A percentile compares a stretch with the other conserved stretches of the same genome.
phyloP scores from a whole-genome alignment of 2,888 invertebrate species.

The Thecocarcelia acutangulata region DNA sequence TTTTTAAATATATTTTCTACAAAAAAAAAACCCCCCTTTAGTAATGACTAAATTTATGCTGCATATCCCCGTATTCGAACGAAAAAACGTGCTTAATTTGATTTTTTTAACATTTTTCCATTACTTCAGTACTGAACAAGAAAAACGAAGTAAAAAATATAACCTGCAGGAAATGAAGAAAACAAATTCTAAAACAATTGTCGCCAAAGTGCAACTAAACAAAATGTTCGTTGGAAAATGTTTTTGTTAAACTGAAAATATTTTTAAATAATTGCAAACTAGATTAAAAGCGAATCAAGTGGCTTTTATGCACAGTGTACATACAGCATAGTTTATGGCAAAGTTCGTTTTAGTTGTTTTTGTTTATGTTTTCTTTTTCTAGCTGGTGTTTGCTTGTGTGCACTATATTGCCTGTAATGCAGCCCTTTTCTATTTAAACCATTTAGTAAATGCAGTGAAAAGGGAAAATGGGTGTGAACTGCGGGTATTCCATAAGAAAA shows the following conservation, averaged over 20 bases:
- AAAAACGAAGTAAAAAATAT: neutral
- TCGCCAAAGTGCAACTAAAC: slow-evolving; percentile 27
- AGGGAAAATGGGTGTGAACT: slow-evolving; percentile 7
- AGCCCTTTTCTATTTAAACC: slow-evolving; percentile 2
- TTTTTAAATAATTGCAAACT: slow-evolving; percentile 72
- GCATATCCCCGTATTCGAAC: slow-evolving; percentile 19
- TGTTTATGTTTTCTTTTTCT: slow-evolving; percentile 8
- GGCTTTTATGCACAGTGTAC: slow-evolving; percentile 63
- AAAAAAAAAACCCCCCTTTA: slow-evolving; percentile 8
- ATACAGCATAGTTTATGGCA: slow-evolving; percentile 51
- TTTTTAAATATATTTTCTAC: slow-evolving; percentile 23
- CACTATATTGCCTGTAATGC: slow-evolving; percentile 31
- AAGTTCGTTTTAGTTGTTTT: neutral
- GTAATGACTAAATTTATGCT: slow-evolving; percentile 48
- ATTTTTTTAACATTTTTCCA: slow-evolving; percentile 57
- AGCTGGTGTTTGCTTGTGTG: slow-evolving; percentile 26
- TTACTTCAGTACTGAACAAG: neutral
- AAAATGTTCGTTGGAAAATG: neutral
- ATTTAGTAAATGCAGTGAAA: neutral
- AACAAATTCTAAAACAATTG: slow-evolving; percentile 55
- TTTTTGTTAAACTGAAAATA: slow-evolving; percentile 37
- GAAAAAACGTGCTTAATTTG: slow-evolving; percentile 53
- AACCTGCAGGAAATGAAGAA: slow-evolving; percentile 32
- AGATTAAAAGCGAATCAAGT: slow-evolving; percentile 73
- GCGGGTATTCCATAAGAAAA: neutral